Evolutionary conservation across 1,140 invertebrate genomes (phyloP).

Genomic region (Pemphigus obesinymphae): DNA sequence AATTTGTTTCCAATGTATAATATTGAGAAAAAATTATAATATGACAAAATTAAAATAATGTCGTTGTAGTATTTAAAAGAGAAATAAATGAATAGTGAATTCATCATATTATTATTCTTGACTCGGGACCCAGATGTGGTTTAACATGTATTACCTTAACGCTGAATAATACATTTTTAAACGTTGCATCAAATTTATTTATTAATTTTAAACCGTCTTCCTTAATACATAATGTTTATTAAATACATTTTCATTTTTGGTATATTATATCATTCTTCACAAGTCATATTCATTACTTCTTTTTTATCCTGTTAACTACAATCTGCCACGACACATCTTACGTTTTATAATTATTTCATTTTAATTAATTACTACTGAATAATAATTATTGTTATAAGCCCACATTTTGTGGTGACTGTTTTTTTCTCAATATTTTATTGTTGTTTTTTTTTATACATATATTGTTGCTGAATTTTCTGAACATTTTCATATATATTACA

Average conservation of each 20-base stretch:
- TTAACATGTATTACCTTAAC: background rate
- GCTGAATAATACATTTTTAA: background rate
- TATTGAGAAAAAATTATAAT: background rate
- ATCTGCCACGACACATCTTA: background rate
- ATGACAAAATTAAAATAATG: background rate
- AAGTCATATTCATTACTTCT: background rate
- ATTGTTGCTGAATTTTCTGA: background rate
- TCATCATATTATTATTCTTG: background rate
- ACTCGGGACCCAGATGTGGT: background rate
- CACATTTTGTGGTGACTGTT: background rate
- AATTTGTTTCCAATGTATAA: background rate
- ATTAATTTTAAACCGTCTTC: background rate
- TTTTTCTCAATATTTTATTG: too few species aligned
- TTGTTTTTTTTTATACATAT: background rate
- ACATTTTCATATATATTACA: background rate
- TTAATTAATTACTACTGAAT: background rate
- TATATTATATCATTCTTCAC: background rate
- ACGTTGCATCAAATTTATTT: background rate
- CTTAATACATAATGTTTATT: background rate
- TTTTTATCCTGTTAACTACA: background rate
- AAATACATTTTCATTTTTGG: background rate
- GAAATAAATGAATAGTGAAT: conserved; percentile 8
- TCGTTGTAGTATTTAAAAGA: background rate
- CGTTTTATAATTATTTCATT: background rate
- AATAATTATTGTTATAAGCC: background rate